Evolutionary conservation across 2,113 vertebrate species (phyloP).

Genomic region (Callopanchax toddi): DNA sequence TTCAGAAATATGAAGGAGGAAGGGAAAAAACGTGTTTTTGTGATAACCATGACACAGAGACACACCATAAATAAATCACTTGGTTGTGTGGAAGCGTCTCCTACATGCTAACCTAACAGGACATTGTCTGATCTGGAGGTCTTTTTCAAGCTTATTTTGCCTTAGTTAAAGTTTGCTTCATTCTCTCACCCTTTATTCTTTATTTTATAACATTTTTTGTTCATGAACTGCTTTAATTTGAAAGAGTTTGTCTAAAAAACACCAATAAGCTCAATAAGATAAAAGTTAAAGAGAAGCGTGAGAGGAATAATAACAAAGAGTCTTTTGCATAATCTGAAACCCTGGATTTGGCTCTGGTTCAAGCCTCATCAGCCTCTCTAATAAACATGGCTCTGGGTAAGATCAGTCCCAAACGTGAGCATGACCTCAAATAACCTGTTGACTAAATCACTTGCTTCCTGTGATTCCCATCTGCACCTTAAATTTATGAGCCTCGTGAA

Average conservation of each 20-base stretch:
- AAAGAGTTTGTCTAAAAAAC: neutral
- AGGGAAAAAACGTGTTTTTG: too few species aligned
- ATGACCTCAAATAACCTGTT: constrained; percentile 23
- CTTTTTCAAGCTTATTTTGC: too few species aligned
- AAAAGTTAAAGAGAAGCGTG: neutral
- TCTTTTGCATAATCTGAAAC: neutral
- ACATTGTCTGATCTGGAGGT: too few species aligned
- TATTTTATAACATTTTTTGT: neutral
- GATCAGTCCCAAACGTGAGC: constrained; percentile 8
- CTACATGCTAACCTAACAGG: too few species aligned
- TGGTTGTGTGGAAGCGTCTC: too few species aligned
- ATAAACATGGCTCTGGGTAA: neutral
- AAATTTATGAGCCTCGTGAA: constrained; percentile 39
- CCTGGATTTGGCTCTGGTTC: neutral
- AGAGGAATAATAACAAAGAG: neutral
- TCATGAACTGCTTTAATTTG: neutral
- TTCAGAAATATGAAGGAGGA: too few species aligned
- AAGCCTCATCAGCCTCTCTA: neutral
- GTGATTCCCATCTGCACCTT: constrained; percentile 35
- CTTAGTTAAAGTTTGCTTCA: neutral
- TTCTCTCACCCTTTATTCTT: neutral
- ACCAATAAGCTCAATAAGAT: neutral
- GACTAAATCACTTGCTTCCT: constrained; percentile 28
- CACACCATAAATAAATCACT: too few species aligned
- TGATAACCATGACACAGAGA: too few species aligned